A percentile compares a stretch with the other conserved stretches of the same genome.
These are phyloP conservation scores for Mythimna loreyi DNA, from an alignment of 2,888 invertebrate genomes.

Conservation along the genomic window DNA sequence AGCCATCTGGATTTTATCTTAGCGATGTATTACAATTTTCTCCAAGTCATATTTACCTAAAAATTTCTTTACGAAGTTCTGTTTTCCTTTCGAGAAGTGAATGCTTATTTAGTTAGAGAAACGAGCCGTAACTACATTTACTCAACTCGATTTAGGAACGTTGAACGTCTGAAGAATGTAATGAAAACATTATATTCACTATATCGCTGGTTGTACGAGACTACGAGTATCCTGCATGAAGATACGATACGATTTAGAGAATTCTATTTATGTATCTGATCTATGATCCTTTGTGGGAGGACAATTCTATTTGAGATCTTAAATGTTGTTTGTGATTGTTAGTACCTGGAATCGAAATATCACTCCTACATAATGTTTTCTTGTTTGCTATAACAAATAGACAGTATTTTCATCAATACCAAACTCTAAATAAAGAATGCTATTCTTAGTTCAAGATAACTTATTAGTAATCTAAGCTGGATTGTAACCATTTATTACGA, in stretches of 20 bases:
- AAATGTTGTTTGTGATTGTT: not conserved
- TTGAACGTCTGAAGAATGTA: slow-evolving; percentile 79
- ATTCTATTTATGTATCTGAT: slow-evolving; percentile 2
- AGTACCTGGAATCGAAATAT: not conserved
- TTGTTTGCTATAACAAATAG: too few relatives aligned
- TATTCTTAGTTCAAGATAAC: too few relatives aligned
- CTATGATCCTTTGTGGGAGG: slow-evolving; percentile 4
- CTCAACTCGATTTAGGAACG: slow-evolving; percentile 78
- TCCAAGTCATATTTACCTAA: slow-evolving; percentile 76
- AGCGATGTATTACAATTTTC: slow-evolving; percentile 77
- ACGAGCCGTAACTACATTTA: slow-evolving; percentile 77
- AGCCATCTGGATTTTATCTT: slow-evolving; percentile 80
- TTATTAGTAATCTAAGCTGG: too few relatives aligned
- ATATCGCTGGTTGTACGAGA: slow-evolving; percentile 29
- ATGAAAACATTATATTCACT: slow-evolving; percentile 66
- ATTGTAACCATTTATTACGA: too few relatives aligned
- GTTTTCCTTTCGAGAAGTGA: slow-evolving; percentile 76
- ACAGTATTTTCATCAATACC: too few relatives aligned
- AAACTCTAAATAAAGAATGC: too few relatives aligned
- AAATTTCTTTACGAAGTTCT: slow-evolving; percentile 73
- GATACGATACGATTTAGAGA: slow-evolving; percentile 5
- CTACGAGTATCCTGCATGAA: slow-evolving; percentile 16
- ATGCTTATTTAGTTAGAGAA: slow-evolving; percentile 80
- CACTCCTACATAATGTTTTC: not conserved
- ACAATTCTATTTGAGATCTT: not conserved